These are phyloP conservation scores for Dascyllus trimaculatus DNA, from an alignment of 2,113 vertebrate genomes.

Conservation along the genomic window DNA sequence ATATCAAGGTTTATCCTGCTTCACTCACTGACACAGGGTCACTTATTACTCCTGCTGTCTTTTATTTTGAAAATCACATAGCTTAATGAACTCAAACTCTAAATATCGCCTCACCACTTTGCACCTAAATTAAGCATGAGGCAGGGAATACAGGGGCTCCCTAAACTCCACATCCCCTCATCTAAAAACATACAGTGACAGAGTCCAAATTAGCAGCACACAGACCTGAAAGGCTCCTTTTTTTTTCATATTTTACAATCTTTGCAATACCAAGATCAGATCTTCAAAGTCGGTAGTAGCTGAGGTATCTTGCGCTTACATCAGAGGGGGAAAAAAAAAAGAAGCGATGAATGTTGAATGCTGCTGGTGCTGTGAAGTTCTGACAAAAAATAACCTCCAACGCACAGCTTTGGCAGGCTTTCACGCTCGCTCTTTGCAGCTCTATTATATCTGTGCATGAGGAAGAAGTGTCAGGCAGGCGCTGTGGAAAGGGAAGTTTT, in stretches of 20 bases:
- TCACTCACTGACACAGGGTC: background rate
- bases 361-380: conserved; percentile 64
- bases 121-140: conserved; percentile 45
- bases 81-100: conserved; percentile 14
- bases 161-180: conserved; percentile 24
- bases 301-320: conserved; percentile 63
- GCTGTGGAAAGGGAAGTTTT: conserved; percentile 33
- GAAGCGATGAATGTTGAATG: conserved; percentile 74
- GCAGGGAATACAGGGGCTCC: conserved; percentile 27
- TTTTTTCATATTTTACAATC: conserved; percentile 63
- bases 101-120: background rate
- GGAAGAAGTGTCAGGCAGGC: conserved; percentile 50
- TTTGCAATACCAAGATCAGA: conserved; percentile 56
- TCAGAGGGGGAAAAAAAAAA: conserved; percentile 44
- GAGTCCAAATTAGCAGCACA: conserved; percentile 49
- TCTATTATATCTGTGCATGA: conserved; percentile 60
- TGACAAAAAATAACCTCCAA: conserved; percentile 64
- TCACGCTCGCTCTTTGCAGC: conserved; percentile 42
- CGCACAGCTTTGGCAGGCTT: conserved; percentile 51
- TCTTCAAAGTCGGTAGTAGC: conserved; percentile 67
- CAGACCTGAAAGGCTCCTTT: conserved; percentile 39
- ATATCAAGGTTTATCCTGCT: background rate
- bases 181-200: conserved; percentile 52
- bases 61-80: background rate
- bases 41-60: background rate